Conservation (phyloP, 1,140 invertebrate species). For the Nixonia krombeini region DNA sequence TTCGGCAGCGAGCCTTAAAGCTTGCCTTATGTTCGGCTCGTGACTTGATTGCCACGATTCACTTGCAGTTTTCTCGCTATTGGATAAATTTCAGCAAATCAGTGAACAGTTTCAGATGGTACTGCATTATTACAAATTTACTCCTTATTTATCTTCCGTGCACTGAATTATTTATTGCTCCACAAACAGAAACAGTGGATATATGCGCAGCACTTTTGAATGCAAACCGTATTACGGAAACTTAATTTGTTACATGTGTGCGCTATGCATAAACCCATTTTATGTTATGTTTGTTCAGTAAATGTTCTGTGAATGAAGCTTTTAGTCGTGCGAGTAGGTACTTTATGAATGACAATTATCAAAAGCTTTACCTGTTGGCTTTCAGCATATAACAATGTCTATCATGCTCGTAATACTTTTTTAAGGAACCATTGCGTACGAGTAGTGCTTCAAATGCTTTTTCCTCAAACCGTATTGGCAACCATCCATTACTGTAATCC, state of each 20-base stretch:
- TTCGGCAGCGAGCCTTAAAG: slow-evolving; percentile 54
- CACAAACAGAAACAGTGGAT: too few species aligned
- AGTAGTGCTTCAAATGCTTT: slow-evolving; percentile 54
- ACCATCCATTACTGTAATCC: slow-evolving; percentile 60
- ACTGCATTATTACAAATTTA: too few species aligned
- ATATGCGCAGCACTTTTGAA: too few species aligned
- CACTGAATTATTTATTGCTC: not conserved
- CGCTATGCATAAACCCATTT: too few species aligned
- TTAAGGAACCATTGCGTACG: slow-evolving; percentile 46
- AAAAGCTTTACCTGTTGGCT: slow-evolving; percentile 58
- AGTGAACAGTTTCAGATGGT: too few species aligned
- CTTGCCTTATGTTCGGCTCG: slow-evolving; percentile 46
- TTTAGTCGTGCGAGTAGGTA: too few species aligned
- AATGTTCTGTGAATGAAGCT: too few species aligned
- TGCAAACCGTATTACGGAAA: too few species aligned
- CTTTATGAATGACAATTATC: too few species aligned
- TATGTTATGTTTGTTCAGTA: too few species aligned
- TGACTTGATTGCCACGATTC: slow-evolving; percentile 53
- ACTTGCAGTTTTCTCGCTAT: slow-evolving; percentile 54
- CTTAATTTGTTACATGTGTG: too few species aligned
- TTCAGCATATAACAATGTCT: slow-evolving; percentile 57
- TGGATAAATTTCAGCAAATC: too few species aligned
- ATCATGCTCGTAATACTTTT: slow-evolving; percentile 58
- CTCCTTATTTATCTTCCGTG: not conserved
- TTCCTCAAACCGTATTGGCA: slow-evolving; percentile 55